Base-by-base conservation (phyloP, 2,113 vertebrate genomes). In the Empidonax alnorum region DNA sequence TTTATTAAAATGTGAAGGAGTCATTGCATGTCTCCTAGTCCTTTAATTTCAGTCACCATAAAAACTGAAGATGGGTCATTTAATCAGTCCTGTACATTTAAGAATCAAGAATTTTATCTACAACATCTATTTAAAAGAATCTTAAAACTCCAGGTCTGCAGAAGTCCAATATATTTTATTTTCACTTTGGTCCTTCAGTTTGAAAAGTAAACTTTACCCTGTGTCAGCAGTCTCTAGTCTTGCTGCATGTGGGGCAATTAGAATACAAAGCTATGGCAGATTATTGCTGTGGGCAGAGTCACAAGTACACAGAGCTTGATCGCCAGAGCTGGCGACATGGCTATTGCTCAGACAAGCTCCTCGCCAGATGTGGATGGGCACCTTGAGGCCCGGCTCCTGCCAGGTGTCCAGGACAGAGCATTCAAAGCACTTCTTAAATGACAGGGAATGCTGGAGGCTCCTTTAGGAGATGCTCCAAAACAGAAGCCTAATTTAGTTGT, bases 391-490 rank as follows among this genome's bases (percentile, higher is more conserved):
- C 39, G 52, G 14, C 59, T 92, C 55, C 63, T 55, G 39, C 31
- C 0, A 0, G 4, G 25, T 50, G 39, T 15, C 50, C 47, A 50
- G 39, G 39, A 89, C 35, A 31, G 47, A 81, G 50, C 13, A 46
- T 49, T 37, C 39, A 77, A 72, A 80, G 67, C 16, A 21, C 39
- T 8, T 74, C 50, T 81, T 50, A 49, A 92, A 73, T 14, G 24
- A 69, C 53, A 83, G 49, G 33, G 35, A 80, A 49, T 8, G 3
- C 14, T 76, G 63, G 35, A 80, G 53, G 46, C 14, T 76, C n/a
- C 50, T 80, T 35, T 71, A 77, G 55, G 82, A 93, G 73, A 89
- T 27, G 25, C 28, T 96, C 76, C 89, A 94, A 87, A 95, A 90
- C 52, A 65, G 91, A 12, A 95, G 94, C 77, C 65, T 77, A 81